Base-by-base conservation (phyloP, 2,113 vertebrate genomes). In the Osmerus eperlanus region DNA sequence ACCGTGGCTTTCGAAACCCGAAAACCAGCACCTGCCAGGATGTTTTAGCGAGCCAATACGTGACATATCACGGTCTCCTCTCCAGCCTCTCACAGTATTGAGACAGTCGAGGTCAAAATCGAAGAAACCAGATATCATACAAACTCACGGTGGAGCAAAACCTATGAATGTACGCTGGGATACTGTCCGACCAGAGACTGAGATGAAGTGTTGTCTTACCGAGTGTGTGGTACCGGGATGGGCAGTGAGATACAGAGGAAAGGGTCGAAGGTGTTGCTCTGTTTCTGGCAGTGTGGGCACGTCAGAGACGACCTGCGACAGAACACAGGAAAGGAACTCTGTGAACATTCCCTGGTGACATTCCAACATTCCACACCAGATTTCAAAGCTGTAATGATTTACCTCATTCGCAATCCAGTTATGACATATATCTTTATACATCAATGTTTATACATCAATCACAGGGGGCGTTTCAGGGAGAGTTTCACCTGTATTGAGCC, bases 231-330 rank as follows among this genome's bases (percentile, higher is more conserved):
- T 83, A 98, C 91, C 21, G 97, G 97, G 83, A 99, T 98, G 41
- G 96, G 97, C 91, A 99, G 91, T 77, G 97, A 99, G 91, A 99
- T 97, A 91, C 97, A 99, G 75, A 99, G 94, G 82, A 99, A 99
- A 71, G 96, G 97, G 87, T 99, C 97, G 54, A 99, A 99, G 66
- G 97, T 99, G 90, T 99, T 98, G 85, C 97, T 99, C 91, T 99
- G 97, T 90, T 98, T 99, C 94, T 96, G 97, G 92, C 97, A 99
- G 86, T 98, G 96, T 84, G 96, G 97, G 83, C 97, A 99, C 0
- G 97, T 99, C 91, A 99, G 90, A 0, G 97, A 99, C n/a, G 96
- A 99, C 89, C 97, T 99, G 7, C 36, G 70, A 8, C 62, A 28
- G 69, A 66, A 78, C 41, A 76, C 21, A 78, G 36, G 61, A 16